Evolutionary conservation across 2,797 vertebrate species (phyloP).

Genomic region (Scarus forsteni): DNA sequence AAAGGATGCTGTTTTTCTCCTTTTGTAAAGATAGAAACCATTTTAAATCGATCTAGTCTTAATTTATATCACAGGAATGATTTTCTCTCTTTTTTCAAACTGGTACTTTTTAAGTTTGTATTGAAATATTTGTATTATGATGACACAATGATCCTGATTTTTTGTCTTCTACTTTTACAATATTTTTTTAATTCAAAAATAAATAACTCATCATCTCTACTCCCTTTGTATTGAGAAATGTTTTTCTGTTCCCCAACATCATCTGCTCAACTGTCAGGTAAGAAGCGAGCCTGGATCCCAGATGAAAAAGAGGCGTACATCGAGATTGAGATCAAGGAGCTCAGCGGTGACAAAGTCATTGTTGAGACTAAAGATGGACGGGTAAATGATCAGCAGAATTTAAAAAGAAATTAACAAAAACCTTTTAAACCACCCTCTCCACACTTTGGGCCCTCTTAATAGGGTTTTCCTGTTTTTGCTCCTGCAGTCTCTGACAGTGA

Average conservation of each 20-base stretch:
- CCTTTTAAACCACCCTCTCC: not conserved
- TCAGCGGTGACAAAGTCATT: conserved; percentile 87
- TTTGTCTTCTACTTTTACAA: not conserved
- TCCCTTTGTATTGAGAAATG: not conserved
- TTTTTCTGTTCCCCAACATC: not conserved
- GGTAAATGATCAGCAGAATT: conserved; percentile 53
- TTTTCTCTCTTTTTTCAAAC: too few relatives aligned
- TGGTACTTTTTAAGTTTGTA: too few relatives aligned
- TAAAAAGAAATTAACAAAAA: not conserved
- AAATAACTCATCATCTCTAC: not conserved
- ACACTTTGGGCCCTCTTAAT: not conserved
- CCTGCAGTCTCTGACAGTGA: conserved; percentile 84
- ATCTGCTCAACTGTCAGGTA: conserved; percentile 79
- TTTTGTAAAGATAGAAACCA: too few relatives aligned
- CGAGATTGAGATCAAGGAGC: conserved; percentile 91
- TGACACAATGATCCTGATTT: not conserved
- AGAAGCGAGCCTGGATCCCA: conserved; percentile 90
- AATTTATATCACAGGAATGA: too few relatives aligned
- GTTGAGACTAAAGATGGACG: conserved; percentile 84
- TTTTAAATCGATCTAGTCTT: too few relatives aligned
- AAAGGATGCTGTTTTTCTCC: too few relatives aligned
- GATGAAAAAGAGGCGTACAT: conserved; percentile 93
- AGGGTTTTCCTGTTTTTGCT: not conserved
- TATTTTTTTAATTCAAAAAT: not conserved
- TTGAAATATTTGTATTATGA: too few relatives aligned